Evolutionary conservation across 2,113 vertebrate species (phyloP).

Genomic region (Nettapus auritus): DNA sequence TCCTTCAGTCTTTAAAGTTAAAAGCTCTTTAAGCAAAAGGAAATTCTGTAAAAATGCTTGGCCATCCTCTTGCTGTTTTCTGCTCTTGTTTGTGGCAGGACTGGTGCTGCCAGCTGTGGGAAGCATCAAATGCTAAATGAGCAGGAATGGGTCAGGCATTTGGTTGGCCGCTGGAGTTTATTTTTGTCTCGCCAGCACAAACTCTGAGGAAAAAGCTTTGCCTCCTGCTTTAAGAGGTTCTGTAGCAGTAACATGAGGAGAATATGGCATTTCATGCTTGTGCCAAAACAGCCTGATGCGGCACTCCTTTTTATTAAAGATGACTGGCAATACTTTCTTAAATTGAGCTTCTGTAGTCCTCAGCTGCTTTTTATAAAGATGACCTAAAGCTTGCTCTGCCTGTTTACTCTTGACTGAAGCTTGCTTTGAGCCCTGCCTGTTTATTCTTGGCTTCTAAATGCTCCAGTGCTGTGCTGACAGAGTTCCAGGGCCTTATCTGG

Average conservation of each 20-base stretch:
- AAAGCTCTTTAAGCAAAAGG: not conserved
- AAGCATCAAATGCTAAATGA: not conserved
- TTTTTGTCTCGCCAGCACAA: slow-evolving; percentile 9
- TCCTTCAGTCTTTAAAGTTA: not conserved
- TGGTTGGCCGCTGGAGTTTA: not conserved
- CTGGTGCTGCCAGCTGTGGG: not conserved
- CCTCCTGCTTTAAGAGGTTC: not conserved
- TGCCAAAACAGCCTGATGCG: not conserved
- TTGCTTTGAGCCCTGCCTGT: not conserved
- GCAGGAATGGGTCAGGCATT: not conserved
- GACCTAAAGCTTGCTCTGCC: not conserved
- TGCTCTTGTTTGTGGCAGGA: not conserved
- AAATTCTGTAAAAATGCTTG: not conserved
- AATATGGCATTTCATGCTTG: not conserved
- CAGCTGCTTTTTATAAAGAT: not conserved
- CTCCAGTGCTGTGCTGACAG: not conserved
- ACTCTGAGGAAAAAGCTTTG: not conserved
- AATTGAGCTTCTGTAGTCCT: slow-evolving; percentile 10
- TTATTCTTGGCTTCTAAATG: not conserved
- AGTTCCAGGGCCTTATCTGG: not conserved
- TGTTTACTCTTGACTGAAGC: not conserved
- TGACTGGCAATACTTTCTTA: not conserved
- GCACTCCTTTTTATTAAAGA: slow-evolving; percentile 15
- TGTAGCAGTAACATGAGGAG: not conserved
- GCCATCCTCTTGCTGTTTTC: not conserved